Conservation (phyloP, 2,888 invertebrate genomes). For the Anticlea derivata region DNA sequence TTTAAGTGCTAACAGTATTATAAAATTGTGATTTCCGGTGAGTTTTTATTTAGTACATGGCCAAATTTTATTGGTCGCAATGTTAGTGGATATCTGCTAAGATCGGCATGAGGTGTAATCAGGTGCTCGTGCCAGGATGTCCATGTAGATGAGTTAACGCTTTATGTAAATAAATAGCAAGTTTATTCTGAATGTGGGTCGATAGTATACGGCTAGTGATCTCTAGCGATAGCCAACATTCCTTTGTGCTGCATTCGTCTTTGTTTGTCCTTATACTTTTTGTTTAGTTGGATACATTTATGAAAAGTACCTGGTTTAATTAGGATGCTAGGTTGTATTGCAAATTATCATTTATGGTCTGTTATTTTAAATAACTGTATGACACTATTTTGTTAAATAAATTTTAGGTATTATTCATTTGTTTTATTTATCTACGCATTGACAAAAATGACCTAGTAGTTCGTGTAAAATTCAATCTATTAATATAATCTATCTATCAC, state of each 20-base stretch:
- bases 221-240: constrained; percentile 77
- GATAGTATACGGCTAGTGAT: constrained; percentile 26
- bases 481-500: background rate
- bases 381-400: constrained; percentile 84
- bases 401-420: constrained; percentile 75
- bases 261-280: constrained; percentile 68
- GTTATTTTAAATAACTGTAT: constrained; percentile 83
- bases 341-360: constrained; percentile 82
- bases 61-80: constrained; percentile 36
- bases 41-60: constrained; percentile 37
- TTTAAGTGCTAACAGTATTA: constrained; percentile 66
- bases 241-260: constrained; percentile 80
- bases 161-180: constrained; percentile 24
- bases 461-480: no score
- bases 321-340: constrained; percentile 83
- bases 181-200: constrained; percentile 21
- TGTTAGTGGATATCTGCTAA: constrained; percentile 20
- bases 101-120: constrained; percentile 17
- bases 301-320: constrained; percentile 83
- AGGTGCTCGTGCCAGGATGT: constrained; percentile 15
- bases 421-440: constrained; percentile 62
- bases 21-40: constrained; percentile 53
- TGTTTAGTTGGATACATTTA: constrained; percentile 75
- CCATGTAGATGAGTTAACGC: constrained; percentile 18
- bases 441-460: no score